phyloP scores from a whole-genome alignment of 2,797 vertebrate genomes.

The Miichthys miiuy region DNA sequence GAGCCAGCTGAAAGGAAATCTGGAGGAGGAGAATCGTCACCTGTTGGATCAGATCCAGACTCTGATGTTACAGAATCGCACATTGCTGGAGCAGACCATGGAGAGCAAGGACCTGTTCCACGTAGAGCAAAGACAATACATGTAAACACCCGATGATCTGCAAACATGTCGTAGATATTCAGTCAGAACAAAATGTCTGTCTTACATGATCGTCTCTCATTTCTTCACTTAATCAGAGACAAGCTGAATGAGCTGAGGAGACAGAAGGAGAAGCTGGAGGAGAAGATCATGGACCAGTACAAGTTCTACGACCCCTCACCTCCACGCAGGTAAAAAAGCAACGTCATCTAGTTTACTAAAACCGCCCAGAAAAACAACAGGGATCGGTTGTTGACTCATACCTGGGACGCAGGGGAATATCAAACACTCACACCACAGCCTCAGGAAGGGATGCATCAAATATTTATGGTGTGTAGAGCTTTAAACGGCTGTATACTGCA shows the following conservation, averaged over 20 bases:
- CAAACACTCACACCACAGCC: background rate
- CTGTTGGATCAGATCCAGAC: conserved; percentile 98
- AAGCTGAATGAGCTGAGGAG: conserved; percentile 96
- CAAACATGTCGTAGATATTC: background rate
- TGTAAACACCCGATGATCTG: conserved; percentile 81
- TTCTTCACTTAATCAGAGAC: conserved; percentile 83
- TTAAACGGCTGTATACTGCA: conserved; percentile 23
- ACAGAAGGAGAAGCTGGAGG: conserved; percentile 98
- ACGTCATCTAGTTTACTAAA: background rate
- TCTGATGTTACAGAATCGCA: conserved; percentile 97
- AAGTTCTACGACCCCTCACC: conserved; percentile 99
- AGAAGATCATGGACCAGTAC: conserved; percentile 99
- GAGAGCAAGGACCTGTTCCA: conserved; percentile 99
- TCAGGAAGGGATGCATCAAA: conserved; percentile 43
- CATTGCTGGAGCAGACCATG: conserved; percentile 97
- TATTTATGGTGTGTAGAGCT: conserved; percentile 57
- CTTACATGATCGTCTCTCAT: background rate
- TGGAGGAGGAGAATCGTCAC: conserved; percentile 99
- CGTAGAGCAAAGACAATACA: conserved; percentile 98
- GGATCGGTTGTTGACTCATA: conserved; percentile 12
- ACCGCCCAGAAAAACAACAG: background rate
- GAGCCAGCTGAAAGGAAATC: conserved; percentile 97
- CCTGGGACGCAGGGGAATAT: background rate
- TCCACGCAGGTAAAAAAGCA: conserved; percentile 90
- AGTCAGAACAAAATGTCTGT: background rate